phyloP scores from a whole-genome alignment of 1,140 invertebrate species.

The Heterodera schachtii region DNA sequence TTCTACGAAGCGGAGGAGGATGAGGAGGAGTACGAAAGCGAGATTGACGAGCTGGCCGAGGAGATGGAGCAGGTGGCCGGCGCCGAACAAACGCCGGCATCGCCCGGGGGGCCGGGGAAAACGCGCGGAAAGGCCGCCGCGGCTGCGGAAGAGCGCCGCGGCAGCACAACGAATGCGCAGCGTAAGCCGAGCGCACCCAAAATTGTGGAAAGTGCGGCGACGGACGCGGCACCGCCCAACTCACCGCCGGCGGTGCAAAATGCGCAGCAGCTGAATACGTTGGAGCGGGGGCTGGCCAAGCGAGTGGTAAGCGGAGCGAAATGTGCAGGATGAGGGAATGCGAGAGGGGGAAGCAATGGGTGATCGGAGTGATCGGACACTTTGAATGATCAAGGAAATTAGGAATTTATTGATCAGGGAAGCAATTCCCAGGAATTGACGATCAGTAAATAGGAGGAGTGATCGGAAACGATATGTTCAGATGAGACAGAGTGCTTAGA shows the following conservation, averaged over 20 bases:
- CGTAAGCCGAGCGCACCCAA: constrained; percentile 45
- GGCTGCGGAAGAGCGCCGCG: constrained; percentile 8
- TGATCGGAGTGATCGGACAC: too few relatives aligned
- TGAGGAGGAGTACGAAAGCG: constrained; percentile 60
- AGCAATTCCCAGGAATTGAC: too few relatives aligned
- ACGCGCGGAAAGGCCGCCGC: not conserved
- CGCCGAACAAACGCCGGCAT: not conserved
- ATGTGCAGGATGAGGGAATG: not conserved
- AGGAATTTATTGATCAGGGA: too few relatives aligned
- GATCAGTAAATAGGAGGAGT: too few relatives aligned
- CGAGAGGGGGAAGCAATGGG: too few relatives aligned
- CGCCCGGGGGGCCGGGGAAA: not conserved
- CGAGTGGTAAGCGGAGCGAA: constrained; percentile 24
- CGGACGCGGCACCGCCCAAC: constrained; percentile 27
- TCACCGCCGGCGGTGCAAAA: constrained; percentile 22
- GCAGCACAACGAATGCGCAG: not conserved
- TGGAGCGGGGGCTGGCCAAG: constrained; percentile 62
- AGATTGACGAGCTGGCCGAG: constrained; percentile 64
- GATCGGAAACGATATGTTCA: too few relatives aligned
- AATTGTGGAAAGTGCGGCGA: constrained; percentile 50
- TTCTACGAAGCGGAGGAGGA: constrained; percentile 58
- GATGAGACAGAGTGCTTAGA: too few relatives aligned
- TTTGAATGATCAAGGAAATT: too few relatives aligned
- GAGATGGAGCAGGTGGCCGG: constrained; percentile 44
- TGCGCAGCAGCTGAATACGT: constrained; percentile 36